Base-by-base conservation (phyloP, 2,113 vertebrate species). In the Bubo bubo region DNA sequence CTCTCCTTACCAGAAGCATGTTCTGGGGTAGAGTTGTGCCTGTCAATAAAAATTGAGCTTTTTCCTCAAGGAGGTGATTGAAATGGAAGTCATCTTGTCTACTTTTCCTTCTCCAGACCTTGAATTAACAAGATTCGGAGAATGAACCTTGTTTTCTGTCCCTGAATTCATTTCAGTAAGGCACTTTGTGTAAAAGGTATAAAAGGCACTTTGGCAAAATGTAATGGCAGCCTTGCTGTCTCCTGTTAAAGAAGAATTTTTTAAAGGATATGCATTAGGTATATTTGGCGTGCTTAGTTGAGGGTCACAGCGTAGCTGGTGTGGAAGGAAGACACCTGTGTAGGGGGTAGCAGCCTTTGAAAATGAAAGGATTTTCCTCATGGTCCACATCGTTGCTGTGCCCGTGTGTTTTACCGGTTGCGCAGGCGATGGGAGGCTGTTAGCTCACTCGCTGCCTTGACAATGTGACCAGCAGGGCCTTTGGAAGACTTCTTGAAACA, bases 381-480 rank as follows among this genome's bases (percentile, higher is more conserved):
- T 56, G 32, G 27, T 86, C 72, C 75, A 67, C 64, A 4, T 63
- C 4, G 6, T 59, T 74, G 64, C 76, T 64, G 43, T 39, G 32
- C 67, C 43, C 37, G 1, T 79, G 66, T 28, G 24, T 76, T 93
- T 84, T 85, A 80, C 49, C 10, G 10, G 62, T 94, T 91, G 83
- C 34, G 27, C 95, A 97, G 97, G 97, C 97, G 19, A 32, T 93
- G 94, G 95, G 96, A 96, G 96, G 94, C 92, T 97, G 94, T 97
- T 98, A 98, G 95, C 98, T 98, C 98, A 2, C 98, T 98, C 94
- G 14, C 98, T 93, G 97, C 98, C 95, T 98, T 97, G 92, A 98
- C 98, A 97, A 91, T 95, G 88, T 95, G 95, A 98, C 95, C 97
- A 97, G 97, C 88, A 96, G 96, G 95, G 86, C 79, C 89, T 97